Conservation (phyloP, 1,140 invertebrate species). For the Belonocnema kinseyi region DNA sequence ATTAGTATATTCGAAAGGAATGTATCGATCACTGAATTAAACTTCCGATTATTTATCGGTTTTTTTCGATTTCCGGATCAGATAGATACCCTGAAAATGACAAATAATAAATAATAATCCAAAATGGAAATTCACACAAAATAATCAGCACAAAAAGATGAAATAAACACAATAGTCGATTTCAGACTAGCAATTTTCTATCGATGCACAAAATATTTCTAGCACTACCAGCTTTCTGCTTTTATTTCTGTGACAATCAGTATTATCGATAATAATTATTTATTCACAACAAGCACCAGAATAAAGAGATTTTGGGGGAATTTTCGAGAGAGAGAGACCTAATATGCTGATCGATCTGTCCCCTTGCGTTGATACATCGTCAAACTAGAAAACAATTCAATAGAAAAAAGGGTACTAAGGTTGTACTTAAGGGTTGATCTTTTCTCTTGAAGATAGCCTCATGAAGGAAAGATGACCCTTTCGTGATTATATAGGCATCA, state of each 20-base stretch:
- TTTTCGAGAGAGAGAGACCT: constrained; percentile 18
- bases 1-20: too few species aligned
- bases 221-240: background rate
- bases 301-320: background rate
- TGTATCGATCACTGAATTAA: too few species aligned
- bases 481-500: background rate
- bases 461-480: background rate
- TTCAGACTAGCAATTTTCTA: background rate
- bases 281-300: background rate
- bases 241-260: constrained; percentile 24
- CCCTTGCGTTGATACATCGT: constrained; percentile 68
- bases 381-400: constrained; percentile 40
- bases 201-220: background rate
- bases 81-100: too few species aligned
- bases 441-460: background rate
- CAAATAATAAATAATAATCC: too few species aligned
- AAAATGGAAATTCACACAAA: too few species aligned
- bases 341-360: constrained; percentile 68
- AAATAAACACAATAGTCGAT: too few species aligned
- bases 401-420: background rate
- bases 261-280: background rate
- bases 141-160: too few species aligned
- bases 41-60: too few species aligned
- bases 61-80: too few species aligned
- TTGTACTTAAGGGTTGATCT: background rate